A percentile compares a stretch with the other conserved stretches of the same genome.
These are phyloP conservation scores for Hydropsyche betteni DNA, from an alignment of 2,888 invertebrate species.

Conservation along the genomic window DNA sequence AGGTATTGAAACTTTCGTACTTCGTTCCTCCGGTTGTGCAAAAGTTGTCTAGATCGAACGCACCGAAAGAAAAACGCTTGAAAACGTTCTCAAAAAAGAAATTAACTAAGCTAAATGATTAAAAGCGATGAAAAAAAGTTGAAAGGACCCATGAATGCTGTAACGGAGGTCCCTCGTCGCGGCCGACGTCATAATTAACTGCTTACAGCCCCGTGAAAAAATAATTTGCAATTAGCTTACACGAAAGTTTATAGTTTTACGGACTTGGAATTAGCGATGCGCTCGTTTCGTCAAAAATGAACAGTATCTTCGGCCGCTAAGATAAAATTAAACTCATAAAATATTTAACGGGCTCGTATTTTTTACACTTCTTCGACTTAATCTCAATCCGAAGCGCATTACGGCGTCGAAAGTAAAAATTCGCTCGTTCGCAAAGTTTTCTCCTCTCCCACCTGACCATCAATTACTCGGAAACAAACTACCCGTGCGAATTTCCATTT, in stretches of 20 bases:
- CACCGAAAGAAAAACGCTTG: background rate
- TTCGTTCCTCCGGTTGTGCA: conserved; percentile 22
- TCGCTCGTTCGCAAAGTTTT: background rate
- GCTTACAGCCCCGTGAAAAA: conserved; percentile 41
- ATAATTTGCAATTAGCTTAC: conserved; percentile 40
- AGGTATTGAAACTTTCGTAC: conserved; percentile 38
- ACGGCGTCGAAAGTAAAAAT: conserved; percentile 5
- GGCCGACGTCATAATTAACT: conserved; percentile 40
- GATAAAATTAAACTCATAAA: background rate
- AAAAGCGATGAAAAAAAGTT: conserved; percentile 22
- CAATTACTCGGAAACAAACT: conserved; percentile 27
- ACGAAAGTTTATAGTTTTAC: conserved; percentile 30
- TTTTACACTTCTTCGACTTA: background rate
- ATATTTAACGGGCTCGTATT: background rate
- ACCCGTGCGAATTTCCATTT: conserved; percentile 23
- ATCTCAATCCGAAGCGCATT: conserved; percentile 20
- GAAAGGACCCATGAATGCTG: conserved; percentile 40
- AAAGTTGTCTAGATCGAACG: conserved; percentile 24
- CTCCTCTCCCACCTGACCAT: conserved; percentile 1
- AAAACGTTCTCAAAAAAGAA: background rate
- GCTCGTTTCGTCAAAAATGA: conserved; percentile 5
- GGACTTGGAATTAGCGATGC: background rate
- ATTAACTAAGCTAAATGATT: too few species aligned
- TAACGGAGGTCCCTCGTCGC: conserved; percentile 34
- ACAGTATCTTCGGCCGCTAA: background rate